Evolutionary conservation across 2,888 invertebrate species (phyloP).

Genomic region (Perdita meconis): DNA sequence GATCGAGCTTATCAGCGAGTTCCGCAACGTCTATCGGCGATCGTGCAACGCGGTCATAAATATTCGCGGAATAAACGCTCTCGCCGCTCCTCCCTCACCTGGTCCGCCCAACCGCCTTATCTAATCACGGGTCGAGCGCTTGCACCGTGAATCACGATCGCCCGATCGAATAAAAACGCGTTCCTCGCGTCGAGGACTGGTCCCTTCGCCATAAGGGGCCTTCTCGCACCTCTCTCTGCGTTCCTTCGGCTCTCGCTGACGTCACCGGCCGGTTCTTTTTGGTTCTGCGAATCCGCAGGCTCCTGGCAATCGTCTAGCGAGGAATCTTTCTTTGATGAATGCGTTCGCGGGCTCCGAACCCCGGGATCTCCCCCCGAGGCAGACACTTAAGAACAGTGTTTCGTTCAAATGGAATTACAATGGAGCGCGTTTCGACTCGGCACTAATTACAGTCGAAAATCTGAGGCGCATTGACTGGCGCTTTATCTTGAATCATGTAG

Average conservation of each 20-base stretch:
- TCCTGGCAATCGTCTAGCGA: slow-evolving; percentile 3
- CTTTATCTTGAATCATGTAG: too few relatives aligned
- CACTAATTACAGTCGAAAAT: too few relatives aligned
- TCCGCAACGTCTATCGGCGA: slow-evolving; percentile 35
- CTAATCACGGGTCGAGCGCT: slow-evolving; percentile 35
- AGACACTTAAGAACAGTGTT: too few relatives aligned
- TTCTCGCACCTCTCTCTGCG: slow-evolving; percentile 45
- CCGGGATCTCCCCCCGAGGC: too few relatives aligned
- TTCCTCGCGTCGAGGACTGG: slow-evolving; percentile 38
- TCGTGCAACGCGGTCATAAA: slow-evolving; percentile 41
- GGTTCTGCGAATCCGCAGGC: slow-evolving; percentile 1
- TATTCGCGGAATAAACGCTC: slow-evolving; percentile 40
- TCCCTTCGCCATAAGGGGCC: slow-evolving; percentile 38
- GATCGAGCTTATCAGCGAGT: slow-evolving; percentile 27
- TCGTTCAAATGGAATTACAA: too few relatives aligned
- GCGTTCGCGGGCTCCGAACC: too few relatives aligned
- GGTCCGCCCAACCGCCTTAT: slow-evolving; percentile 46
- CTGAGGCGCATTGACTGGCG: too few relatives aligned
- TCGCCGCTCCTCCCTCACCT: background rate
- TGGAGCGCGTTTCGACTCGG: too few relatives aligned
- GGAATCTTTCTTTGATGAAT: background rate
- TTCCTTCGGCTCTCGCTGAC: slow-evolving; percentile 44
- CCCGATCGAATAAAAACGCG: slow-evolving; percentile 51
- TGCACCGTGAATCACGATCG: slow-evolving; percentile 61
- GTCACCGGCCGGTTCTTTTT: slow-evolving; percentile 36